phyloP scores from a whole-genome alignment of 2,888 invertebrate species.

The Chrysodeixis includens region DNA sequence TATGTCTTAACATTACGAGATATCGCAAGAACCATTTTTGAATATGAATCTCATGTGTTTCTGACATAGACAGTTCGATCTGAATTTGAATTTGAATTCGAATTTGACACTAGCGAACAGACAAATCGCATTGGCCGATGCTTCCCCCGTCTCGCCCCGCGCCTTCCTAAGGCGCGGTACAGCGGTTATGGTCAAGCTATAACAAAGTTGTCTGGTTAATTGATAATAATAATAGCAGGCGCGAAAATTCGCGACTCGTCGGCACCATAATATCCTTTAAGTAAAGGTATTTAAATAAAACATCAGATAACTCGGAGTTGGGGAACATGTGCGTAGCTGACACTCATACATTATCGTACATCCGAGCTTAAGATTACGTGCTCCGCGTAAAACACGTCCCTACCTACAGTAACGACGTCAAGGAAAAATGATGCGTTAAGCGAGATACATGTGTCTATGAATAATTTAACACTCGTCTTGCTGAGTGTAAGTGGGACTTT shows the following conservation, averaged over 20 bases:
- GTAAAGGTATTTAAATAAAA: conserved; percentile 63
- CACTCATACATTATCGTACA: conserved; percentile 56
- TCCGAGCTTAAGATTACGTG: conserved; percentile 56
- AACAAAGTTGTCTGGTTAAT: conserved; percentile 41
- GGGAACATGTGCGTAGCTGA: conserved; percentile 36
- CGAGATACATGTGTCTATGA: conserved; percentile 65
- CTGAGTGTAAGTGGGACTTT: conserved; percentile 39
- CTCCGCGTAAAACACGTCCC: conserved; percentile 42
- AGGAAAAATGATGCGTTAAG: conserved; percentile 66
- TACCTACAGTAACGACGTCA: conserved; percentile 44
- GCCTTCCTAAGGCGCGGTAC: no score
- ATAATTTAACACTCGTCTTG: conserved; percentile 62
- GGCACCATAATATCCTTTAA: conserved; percentile 44
- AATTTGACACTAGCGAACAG: no score
- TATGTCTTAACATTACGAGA: no score
- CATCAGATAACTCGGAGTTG: conserved; percentile 41
- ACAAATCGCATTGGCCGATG: no score
- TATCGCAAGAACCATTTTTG: no score
- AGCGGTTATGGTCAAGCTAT: no score
- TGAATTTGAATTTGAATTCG: no score
- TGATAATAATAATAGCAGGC: conserved; percentile 53
- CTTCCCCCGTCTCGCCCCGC: no score
- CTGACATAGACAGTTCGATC: no score
- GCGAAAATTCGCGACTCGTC: conserved; percentile 38
- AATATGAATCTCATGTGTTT: no score